Evolutionary conservation across 2,113 vertebrate species (phyloP), one percentile per base, ranked within the genome.

Genomic region (Pseudorectes ferrugineus): DNA sequence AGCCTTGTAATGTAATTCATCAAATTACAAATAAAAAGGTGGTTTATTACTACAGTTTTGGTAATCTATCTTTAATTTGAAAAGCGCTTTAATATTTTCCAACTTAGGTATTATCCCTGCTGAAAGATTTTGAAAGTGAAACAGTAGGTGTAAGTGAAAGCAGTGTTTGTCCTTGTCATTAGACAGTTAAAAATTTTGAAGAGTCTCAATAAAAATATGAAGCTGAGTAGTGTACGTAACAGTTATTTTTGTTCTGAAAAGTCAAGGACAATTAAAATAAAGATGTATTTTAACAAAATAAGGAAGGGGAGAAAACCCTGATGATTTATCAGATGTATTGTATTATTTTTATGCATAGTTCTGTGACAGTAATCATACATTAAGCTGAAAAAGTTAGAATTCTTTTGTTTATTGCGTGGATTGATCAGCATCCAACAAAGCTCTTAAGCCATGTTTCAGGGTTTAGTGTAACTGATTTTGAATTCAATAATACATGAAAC

Each of bases 341-440:
- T 80, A 19, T 46, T 62, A 12, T 80, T 88, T 85, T 80, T 67
- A 19, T 58, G 25, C 76, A 17, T 54, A 80, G 24, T 73, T 90
- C 46, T 90, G 8, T 90, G 78, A 49, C 46, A 77, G 31, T 84
- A 74, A 71, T 62, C 16, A 38, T 84, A 52, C 22, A 33, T 71
- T 52, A 43, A 29, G 7, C 14, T 75, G 22, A 75, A 66, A 86
- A 81, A 74, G 21, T 61, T 58, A 55, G 74, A 83, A 57, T 24
- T 38, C 21, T 18, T 89, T 79, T 72, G 31, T 67, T 45, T 83
- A 54, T 42, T 61, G 23, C 7, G 6, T 21, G 48, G 58, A 45
- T 87, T 82, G 54, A 57, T 88, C 73, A 61, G 29, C 40, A 74
- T 91, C 83, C 62, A 92, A 14, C 38, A 73, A 94, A 92, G 77